Conservation (phyloP, 2,113 vertebrate species). For the Cichladusa arquata region DNA sequence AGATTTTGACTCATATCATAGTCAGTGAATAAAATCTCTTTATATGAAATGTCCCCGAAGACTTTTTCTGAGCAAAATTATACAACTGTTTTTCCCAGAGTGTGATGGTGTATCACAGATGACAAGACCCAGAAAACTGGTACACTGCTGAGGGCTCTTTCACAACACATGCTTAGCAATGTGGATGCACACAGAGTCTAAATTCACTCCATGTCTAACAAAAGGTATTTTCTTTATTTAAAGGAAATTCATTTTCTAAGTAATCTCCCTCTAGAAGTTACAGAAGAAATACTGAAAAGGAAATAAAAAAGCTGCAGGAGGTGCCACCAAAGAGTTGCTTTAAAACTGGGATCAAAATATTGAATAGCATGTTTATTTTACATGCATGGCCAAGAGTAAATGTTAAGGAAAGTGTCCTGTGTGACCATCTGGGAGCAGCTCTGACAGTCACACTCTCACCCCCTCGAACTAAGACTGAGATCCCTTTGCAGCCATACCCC, state of each 20-base stretch:
- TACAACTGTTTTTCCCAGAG: conserved; percentile 34
- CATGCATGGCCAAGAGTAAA: neutral
- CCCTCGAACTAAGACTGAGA: neutral
- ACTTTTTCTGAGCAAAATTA: conserved; percentile 40
- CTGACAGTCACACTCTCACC: neutral
- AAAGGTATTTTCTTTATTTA: neutral
- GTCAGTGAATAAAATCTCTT: conserved; percentile 56
- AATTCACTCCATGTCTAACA: neutral
- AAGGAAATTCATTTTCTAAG: neutral
- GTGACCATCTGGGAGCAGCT: neutral
- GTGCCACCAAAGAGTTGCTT: neutral
- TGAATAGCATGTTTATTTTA: neutral
- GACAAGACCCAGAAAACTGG: conserved; percentile 5
- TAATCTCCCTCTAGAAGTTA: neutral
- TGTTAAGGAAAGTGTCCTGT: neutral
- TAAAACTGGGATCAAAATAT: neutral
- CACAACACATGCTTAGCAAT: neutral
- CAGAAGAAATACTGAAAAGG: neutral
- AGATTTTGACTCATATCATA: conserved; percentile 59
- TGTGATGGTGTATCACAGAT: conserved; percentile 10
- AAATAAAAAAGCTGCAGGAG: neutral
- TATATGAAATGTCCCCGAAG: conserved; percentile 12
- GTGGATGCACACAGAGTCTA: neutral
- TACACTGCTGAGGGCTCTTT: conserved; percentile 37
- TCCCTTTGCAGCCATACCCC: neutral